Conservation (phyloP, 2,797 vertebrate genomes). For the Amazonetta brasiliensis region DNA sequence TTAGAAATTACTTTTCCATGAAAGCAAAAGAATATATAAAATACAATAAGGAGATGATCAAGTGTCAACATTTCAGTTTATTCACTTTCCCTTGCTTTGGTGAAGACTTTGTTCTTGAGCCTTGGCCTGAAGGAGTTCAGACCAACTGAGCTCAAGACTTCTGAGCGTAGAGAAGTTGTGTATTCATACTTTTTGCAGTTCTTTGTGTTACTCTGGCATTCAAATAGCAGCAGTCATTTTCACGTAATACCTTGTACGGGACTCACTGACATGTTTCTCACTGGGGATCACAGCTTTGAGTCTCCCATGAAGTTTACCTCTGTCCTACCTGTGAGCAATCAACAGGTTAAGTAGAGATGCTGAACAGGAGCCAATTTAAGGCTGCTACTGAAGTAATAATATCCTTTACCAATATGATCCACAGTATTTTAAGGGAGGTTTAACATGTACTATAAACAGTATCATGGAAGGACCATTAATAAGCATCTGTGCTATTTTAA, state of each 20-base stretch:
- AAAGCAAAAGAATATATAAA: not conserved
- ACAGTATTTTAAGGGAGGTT: slow-evolving; percentile 66
- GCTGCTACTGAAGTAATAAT: slow-evolving; percentile 48
- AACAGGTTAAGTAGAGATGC: not conserved
- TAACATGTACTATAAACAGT: slow-evolving; percentile 64
- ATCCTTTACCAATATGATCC: slow-evolving; percentile 59
- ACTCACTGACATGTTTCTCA: not conserved
- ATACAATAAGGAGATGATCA: not conserved
- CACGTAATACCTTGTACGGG: not conserved
- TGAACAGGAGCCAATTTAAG: not conserved
- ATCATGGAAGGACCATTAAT: slow-evolving; percentile 67
- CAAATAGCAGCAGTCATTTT: not conserved
- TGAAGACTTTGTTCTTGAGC: not conserved
- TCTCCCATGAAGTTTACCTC: not conserved
- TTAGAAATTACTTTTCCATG: not conserved
- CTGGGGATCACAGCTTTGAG: not conserved
- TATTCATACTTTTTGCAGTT: not conserved
- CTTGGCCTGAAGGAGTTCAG: not conserved
- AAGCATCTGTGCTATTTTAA: slow-evolving; percentile 67
- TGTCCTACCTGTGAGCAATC: not conserved
- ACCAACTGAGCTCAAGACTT: not conserved
- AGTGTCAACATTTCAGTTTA: not conserved
- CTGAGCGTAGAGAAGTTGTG: accelerated
- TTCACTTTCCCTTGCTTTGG: not conserved
- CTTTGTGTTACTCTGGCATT: not conserved